Percentiles rank a stretch among this genome's conserved stretches.
Evolutionary conservation across 2,888 invertebrate genomes (phyloP).

Genomic region (Cosmorhoe ocellata): DNA sequence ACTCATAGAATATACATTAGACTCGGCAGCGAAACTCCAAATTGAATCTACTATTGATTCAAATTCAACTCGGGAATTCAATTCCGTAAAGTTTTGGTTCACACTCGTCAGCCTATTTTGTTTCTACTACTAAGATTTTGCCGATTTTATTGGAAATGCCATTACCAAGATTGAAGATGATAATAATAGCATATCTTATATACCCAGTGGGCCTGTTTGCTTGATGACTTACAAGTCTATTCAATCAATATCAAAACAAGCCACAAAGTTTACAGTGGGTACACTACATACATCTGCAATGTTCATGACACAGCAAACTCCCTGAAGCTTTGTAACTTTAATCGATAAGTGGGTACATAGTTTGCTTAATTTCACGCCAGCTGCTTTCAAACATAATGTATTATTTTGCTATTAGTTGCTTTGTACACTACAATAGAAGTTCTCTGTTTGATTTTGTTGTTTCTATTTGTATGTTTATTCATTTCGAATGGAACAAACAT

Average conservation of each 20-base stretch:
- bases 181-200: no score
- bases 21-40: slow-evolving; percentile 35
- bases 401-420: slow-evolving; percentile 9
- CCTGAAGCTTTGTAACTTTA: slow-evolving; percentile 1
- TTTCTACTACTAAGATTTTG: no score
- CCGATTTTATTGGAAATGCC: no score
- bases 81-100: slow-evolving; percentile 25
- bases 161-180: no score
- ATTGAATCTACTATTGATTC: slow-evolving; percentile 43
- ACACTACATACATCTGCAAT: neutral
- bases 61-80: slow-evolving; percentile 37
- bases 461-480: no score
- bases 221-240: neutral
- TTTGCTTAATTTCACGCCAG: slow-evolving; percentile 14
- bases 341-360: slow-evolving; percentile 10
- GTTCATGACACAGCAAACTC: neutral
- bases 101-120: slow-evolving; percentile 9
- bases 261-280: neutral
- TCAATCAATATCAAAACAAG: slow-evolving; percentile 1
- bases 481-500: no score
- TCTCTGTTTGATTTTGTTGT: neutral
- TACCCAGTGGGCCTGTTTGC: no score
- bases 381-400: neutral
- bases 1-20: slow-evolving; percentile 17
- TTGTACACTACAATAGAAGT: neutral